phyloP scores from a whole-genome alignment of 2,888 invertebrate species.

The Mayetiola destructor region DNA sequence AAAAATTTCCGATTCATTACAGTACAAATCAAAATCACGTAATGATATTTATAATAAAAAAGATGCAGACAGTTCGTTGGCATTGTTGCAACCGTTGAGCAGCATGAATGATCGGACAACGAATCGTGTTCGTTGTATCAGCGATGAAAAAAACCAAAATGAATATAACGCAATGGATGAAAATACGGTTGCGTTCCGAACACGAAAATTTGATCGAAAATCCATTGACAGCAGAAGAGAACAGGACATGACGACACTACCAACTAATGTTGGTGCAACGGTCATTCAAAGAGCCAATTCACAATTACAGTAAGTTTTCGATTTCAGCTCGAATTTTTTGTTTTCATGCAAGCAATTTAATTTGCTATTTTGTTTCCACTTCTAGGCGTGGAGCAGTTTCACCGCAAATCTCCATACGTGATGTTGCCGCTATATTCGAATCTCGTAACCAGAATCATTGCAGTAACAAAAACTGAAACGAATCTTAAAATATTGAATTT shows the following conservation, averaged over 20 bases:
- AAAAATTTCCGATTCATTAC: slow-evolving; percentile 27
- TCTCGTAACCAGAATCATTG: slow-evolving; percentile 45
- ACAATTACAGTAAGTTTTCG: slow-evolving; percentile 15
- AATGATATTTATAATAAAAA: slow-evolving; percentile 10
- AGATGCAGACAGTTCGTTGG: neutral
- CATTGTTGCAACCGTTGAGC: neutral
- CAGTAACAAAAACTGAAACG: slow-evolving; percentile 14
- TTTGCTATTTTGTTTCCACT: slow-evolving; percentile 21
- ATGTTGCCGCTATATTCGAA: slow-evolving; percentile 72
- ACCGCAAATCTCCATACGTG: slow-evolving; percentile 59
- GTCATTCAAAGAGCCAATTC: too few species aligned
- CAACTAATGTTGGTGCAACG: neutral
- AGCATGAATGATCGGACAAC: slow-evolving; percentile 9
- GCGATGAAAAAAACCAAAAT: slow-evolving; percentile 36
- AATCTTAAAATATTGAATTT: neutral
- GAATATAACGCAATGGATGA: slow-evolving; percentile 23
- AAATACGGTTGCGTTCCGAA: slow-evolving; percentile 16
- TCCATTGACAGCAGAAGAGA: slow-evolving; percentile 25
- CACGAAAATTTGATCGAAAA: slow-evolving; percentile 22
- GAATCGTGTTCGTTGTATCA: slow-evolving; percentile 29
- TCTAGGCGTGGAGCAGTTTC: slow-evolving; percentile 53
- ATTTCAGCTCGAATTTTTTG: slow-evolving; percentile 2
- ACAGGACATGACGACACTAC: slow-evolving; percentile 23
- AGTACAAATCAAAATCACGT: slow-evolving; percentile 33
- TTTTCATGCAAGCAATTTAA: neutral